Evolutionary conservation across 2,113 vertebrate species (phyloP), one percentile per base, ranked within the genome.

Genomic region (Lonchura striata): DNA sequence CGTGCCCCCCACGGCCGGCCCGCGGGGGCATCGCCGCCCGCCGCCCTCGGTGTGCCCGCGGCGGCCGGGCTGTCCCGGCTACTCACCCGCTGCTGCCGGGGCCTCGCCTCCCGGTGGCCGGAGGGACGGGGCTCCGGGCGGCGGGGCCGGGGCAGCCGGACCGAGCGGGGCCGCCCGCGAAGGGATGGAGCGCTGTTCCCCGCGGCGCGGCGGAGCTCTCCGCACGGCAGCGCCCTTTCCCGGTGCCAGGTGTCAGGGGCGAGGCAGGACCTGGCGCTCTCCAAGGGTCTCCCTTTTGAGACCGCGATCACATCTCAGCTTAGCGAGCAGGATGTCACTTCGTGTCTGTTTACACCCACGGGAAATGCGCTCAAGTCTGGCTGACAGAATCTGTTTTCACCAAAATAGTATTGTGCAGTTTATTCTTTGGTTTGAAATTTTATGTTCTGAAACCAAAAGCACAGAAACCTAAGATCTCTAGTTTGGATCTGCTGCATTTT

Each of bases 311-410:
- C 10, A 14, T 37, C 12, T 9, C 74, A 7, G 53, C 33, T 27
- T 16, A 10, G n/a, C 9, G 65, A 54, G 42, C 46, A 12, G 56
- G 42, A 4, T 11, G 11, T 25, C 56, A 2, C 78, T 18, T 59
- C 8, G 17, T 7, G 1, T 22, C 21, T 15, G 11, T 28, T 37
- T 10, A 5, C 2, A 5, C 5, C 4, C 33, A 0, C 3, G 3
- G 44, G 27, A 24, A 33, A 52, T 1, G 46, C 10, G 10, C 9
- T 44, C 47, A 24, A 7, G 25, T 10, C 31, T 21, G 57, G 18
- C 16, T 13, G 7, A 11, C 13, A 14, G 41, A 49, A 41, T 17
- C 28, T 7, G 33, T 37, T 81, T 60, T 20, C 69, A 18, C 17
- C 56, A 22, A 25, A 84, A n/a, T 18, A 23, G 7, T 27, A 2